Percentiles rank a stretch among this genome's conserved stretches.
phyloP scores from a whole-genome alignment of 1,140 invertebrate species.

The Protaetia brevitarsis region DNA sequence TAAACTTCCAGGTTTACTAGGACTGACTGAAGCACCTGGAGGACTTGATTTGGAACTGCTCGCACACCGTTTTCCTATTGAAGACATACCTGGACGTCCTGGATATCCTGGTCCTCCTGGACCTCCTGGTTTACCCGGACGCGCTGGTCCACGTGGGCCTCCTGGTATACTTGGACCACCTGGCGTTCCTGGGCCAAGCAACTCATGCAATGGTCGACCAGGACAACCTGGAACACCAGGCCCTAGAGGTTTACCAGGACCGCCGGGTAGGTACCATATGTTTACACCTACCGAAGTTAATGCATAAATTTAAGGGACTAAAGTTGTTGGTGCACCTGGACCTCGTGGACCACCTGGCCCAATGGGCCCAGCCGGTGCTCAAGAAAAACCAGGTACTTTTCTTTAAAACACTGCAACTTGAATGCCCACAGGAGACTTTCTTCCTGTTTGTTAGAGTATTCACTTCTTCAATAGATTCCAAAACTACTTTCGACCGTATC shows the following conservation, averaged over 20 bases:
- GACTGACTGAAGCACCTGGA: no score
- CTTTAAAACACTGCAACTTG: neutral
- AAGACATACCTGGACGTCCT: neutral
- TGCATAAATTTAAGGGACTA: no score
- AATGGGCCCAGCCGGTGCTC: neutral
- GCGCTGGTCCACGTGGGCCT: neutral
- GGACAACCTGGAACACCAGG: neutral
- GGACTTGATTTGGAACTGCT: no score
- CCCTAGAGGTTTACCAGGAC: neutral
- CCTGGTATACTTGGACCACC: neutral
- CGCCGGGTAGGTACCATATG: no score
- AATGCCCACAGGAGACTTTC: no score
- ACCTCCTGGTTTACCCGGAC: neutral
- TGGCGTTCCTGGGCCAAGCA: no score
- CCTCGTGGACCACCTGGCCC: neutral
- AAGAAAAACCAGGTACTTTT: neutral
- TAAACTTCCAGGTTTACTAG: no score
- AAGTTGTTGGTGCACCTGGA: neutral
- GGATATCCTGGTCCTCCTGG: neutral
- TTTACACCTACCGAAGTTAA: no score
- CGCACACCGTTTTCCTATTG: no score
- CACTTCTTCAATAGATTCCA: no score
- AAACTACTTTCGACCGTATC: no score
- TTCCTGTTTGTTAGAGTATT: no score
- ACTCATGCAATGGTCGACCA: neutral